Percentiles rank a stretch among this genome's conserved stretches.
Evolutionary conservation across 2,797 vertebrate species (phyloP).

Genomic region (Trachurus trachurus): DNA sequence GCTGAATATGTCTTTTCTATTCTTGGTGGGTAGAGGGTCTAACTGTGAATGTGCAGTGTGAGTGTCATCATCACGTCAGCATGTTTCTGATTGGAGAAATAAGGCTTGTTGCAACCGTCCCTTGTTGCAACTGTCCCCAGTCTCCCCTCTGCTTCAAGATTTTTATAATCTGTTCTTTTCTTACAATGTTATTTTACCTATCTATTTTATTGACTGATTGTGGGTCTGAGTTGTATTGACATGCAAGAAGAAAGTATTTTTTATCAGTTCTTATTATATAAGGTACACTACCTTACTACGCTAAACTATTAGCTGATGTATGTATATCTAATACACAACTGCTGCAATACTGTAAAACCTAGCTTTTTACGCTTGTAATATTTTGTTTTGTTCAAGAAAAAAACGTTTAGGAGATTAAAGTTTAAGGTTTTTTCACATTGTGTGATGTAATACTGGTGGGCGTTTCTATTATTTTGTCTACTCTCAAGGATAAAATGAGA

Average conservation of each 20-base stretch:
- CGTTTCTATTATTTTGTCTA: not conserved
- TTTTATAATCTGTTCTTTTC: constrained; percentile 27
- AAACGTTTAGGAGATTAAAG: not conserved
- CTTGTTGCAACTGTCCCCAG: too few species aligned
- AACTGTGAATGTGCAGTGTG: too few species aligned
- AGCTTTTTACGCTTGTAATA: not conserved
- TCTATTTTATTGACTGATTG: not conserved
- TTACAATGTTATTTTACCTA: not conserved
- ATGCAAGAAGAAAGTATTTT: not conserved
- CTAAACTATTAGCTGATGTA: too few species aligned
- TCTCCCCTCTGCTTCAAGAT: constrained; percentile 6
- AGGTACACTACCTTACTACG: not conserved
- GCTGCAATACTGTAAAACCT: not conserved
- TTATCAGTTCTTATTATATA: not conserved
- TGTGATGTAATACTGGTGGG: not conserved
- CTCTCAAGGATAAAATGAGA: not conserved
- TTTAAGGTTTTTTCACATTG: not conserved
- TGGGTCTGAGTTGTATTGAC: not conserved
- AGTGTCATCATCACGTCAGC: too few species aligned
- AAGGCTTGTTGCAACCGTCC: too few species aligned
- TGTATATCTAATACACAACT: not conserved
- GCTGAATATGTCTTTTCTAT: too few species aligned
- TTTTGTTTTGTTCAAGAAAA: not conserved
- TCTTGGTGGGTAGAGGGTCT: too few species aligned
- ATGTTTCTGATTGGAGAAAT: too few species aligned